Percentiles rank a stretch among this genome's conserved stretches.
Evolutionary conservation across 2,113 vertebrate species (phyloP).

Genomic region (Tichodroma muraria): DNA sequence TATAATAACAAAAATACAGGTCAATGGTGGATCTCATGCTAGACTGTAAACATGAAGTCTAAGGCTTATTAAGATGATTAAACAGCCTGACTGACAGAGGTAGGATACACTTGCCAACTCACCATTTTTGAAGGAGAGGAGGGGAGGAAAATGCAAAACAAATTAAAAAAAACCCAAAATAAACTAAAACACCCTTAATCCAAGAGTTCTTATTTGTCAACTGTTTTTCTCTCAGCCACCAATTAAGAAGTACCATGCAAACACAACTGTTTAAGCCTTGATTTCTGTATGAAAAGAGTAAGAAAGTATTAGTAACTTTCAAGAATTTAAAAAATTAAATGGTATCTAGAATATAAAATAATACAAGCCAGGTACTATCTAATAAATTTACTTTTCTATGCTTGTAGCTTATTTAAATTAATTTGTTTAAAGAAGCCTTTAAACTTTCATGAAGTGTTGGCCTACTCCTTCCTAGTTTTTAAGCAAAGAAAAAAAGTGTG

Average conservation of each 20-base stretch:
- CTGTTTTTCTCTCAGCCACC: not conserved
- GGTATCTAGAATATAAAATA: not conserved
- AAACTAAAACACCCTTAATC: not conserved
- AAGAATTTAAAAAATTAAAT: not conserved
- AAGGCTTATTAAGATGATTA: conserved; percentile 23
- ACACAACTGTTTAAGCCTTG: not conserved
- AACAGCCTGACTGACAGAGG: not conserved
- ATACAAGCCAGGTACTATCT: not conserved
- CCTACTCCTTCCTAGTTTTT: not conserved
- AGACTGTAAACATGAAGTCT: not conserved
- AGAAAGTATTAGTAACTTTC: not conserved
- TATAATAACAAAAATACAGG: not conserved
- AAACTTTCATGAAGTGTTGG: not conserved
- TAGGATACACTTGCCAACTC: not conserved
- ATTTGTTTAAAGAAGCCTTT: not conserved
- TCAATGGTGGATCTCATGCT: not conserved
- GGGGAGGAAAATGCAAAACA: not conserved
- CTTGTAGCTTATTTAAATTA: not conserved
- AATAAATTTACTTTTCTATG: not conserved
- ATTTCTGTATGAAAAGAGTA: not conserved
- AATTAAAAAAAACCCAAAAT: rapidly evolving
- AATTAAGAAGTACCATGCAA: not conserved
- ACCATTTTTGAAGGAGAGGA: not conserved
- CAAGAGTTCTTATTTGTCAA: not conserved
- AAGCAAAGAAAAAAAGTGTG: not conserved